Evolutionary conservation across 2,113 vertebrate species (phyloP).

Genomic region (Thinocorus orbignyianus): DNA sequence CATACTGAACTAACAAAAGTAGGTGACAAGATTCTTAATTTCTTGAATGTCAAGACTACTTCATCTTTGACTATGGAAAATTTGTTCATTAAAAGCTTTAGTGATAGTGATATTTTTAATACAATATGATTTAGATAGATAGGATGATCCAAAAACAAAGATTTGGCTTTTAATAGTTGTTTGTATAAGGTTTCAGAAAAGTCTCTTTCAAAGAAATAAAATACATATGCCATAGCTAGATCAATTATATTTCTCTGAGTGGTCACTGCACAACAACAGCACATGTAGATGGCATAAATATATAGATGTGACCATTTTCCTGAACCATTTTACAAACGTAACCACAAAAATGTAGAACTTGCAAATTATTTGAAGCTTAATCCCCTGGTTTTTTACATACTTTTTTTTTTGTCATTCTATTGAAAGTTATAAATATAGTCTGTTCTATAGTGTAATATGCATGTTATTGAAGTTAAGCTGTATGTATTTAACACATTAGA

Average conservation of each 20-base stretch:
- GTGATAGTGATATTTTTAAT: neutral
- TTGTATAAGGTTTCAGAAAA: neutral
- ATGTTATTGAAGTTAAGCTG: neutral
- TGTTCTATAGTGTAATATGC: neutral
- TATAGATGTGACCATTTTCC: neutral
- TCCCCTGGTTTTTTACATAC: neutral
- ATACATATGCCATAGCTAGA: neutral
- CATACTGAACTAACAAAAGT: neutral
- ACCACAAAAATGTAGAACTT: neutral
- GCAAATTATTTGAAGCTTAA: neutral
- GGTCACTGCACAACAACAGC: neutral
- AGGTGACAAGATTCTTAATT: neutral
- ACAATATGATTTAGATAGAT: neutral
- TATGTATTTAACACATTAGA: neutral
- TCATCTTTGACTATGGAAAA: neutral
- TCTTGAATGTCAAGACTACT: neutral
- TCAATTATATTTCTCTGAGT: neutral
- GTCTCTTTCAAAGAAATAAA: neutral
- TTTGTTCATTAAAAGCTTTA: neutral
- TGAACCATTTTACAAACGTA: neutral
- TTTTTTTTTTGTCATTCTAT: neutral
- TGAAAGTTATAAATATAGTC: neutral
- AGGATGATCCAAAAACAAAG: neutral
- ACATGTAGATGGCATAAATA: neutral
- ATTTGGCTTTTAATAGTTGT: neutral